Evolutionary conservation across 2,888 invertebrate genomes (phyloP).

Genomic region (Hylaea fasciaria): DNA sequence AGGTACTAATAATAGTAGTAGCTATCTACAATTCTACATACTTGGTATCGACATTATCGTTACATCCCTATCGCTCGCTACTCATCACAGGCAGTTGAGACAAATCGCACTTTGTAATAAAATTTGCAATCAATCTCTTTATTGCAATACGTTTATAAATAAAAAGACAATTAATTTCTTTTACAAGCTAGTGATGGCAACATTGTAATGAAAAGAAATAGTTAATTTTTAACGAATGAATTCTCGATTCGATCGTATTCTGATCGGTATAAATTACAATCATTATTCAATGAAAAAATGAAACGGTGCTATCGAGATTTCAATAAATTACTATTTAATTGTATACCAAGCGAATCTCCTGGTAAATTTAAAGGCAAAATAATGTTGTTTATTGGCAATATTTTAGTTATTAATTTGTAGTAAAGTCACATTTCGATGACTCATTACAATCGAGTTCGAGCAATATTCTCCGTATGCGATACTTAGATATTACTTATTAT

Average conservation of each 20-base stretch:
- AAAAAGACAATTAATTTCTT: constrained; percentile 22
- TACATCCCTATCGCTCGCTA: constrained; percentile 3
- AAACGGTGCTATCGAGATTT: constrained; percentile 27
- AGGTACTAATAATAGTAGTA: too few species aligned
- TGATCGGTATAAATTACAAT: constrained; percentile 39
- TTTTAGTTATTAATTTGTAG: not conserved
- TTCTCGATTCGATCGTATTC: constrained; percentile 30
- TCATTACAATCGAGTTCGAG: too few species aligned
- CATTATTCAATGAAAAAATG: constrained; percentile 39
- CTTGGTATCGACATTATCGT: constrained; percentile 6
- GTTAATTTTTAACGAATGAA: constrained; percentile 24
- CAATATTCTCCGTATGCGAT: too few species aligned
- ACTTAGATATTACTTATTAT: too few species aligned
- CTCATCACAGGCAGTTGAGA: constrained; percentile 5
- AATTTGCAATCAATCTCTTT: constrained; percentile 27
- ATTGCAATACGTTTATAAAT: constrained; percentile 14
- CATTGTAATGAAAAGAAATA: constrained; percentile 25
- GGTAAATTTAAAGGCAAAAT: not conserved
- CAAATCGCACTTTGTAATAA: constrained; percentile 25
- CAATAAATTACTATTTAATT: constrained; percentile 28
- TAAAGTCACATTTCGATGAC: not conserved
- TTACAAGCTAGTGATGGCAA: constrained; percentile 25
- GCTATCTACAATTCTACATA: not conserved
- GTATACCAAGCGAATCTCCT: constrained; percentile 1
- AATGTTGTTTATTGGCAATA: not conserved